phyloP scores from a whole-genome alignment of 2,888 invertebrate species.

The Epirrhoe alternata region DNA sequence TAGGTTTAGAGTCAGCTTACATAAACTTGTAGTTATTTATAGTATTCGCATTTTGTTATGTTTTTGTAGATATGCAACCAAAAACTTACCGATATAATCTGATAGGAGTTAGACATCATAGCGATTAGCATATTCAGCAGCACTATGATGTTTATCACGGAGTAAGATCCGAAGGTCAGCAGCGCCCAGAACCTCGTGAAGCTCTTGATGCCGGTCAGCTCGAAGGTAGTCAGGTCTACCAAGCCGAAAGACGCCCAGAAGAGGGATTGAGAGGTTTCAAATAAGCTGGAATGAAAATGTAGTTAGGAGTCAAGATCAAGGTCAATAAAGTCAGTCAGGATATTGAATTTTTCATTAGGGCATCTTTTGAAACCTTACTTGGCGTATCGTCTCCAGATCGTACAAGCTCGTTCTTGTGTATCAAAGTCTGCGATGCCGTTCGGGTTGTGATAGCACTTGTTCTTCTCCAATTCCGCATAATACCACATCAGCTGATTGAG shows the following conservation, averaged over 20 bases:
- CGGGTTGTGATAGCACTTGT: conserved; percentile 91
- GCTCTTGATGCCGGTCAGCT: conserved; percentile 96
- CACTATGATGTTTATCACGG: conserved; percentile 98
- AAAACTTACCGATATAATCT: conserved; percentile 95
- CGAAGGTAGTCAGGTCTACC: conserved; percentile 96
- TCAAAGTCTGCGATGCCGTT: conserved; percentile 93
- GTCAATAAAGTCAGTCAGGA: too few species aligned
- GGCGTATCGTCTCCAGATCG: conserved; percentile 94
- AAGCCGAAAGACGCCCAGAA: conserved; percentile 99
- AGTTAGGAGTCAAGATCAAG: too few species aligned
- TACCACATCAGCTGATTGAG: conserved; percentile 97
- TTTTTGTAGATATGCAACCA: too few species aligned
- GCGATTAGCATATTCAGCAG: conserved; percentile 99
- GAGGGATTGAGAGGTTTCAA: conserved; percentile 98
- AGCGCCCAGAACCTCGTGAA: conserved; percentile 98
- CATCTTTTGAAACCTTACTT: conserved; percentile 85
- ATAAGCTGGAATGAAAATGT: conserved; percentile 88
- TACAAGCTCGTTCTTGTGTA: conserved; percentile 92
- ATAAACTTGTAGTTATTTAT: too few species aligned
- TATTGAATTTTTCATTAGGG: too few species aligned
- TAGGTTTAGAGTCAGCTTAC: too few species aligned
- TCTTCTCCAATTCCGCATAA: conserved; percentile 94
- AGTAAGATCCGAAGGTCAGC: conserved; percentile 98
- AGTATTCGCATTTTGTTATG: too few species aligned
- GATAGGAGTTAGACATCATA: conserved; percentile 99